Evolutionary conservation across 1,140 invertebrate species (phyloP).

Genomic region (Drosophila busckii): DNA sequence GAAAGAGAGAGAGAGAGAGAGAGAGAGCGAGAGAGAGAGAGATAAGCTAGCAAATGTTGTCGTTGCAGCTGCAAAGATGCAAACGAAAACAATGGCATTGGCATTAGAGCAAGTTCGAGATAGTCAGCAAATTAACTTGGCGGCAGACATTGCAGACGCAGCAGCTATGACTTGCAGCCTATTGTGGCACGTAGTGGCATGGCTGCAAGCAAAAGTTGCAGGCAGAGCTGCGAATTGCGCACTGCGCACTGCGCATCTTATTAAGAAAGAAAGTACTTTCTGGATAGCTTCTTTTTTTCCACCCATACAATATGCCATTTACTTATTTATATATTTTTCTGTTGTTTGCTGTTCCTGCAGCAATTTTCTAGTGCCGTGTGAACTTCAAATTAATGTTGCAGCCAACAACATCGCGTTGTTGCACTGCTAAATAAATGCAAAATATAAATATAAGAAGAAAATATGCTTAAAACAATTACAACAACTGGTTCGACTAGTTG

Average conservation of each 20-base stretch:
- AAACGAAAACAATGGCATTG: slow-evolving; percentile 21
- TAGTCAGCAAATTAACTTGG: slow-evolving; percentile 70
- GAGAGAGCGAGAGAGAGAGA: slow-evolving; percentile 7
- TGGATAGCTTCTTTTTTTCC: slow-evolving; percentile 50
- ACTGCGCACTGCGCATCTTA: slow-evolving; percentile 70
- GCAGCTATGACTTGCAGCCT: slow-evolving; percentile 26
- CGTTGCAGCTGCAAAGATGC: slow-evolving; percentile 31
- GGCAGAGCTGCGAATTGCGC: slow-evolving; percentile 36
- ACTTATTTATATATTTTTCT: slow-evolving; percentile 26
- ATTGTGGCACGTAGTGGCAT: neutral
- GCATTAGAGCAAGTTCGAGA: slow-evolving; percentile 73
- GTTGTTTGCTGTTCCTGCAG: slow-evolving; percentile 24
- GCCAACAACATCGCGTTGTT: slow-evolving; percentile 62
- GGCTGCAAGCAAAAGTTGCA: too few species aligned
- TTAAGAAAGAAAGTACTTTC: slow-evolving; percentile 77
- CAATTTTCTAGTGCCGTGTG: slow-evolving; percentile 68
- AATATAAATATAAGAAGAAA: too few species aligned
- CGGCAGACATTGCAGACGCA: slow-evolving; percentile 23
- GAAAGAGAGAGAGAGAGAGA: neutral
- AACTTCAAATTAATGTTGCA: slow-evolving; percentile 64
- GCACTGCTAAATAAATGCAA: too few species aligned
- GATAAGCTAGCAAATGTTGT: slow-evolving; percentile 64
- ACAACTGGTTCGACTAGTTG: slow-evolving; percentile 65
- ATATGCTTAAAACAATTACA: too few species aligned
- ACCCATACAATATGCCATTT: slow-evolving; percentile 49